Conservation (phyloP, 1,140 invertebrate species). For the Heliothis virescens region DNA sequence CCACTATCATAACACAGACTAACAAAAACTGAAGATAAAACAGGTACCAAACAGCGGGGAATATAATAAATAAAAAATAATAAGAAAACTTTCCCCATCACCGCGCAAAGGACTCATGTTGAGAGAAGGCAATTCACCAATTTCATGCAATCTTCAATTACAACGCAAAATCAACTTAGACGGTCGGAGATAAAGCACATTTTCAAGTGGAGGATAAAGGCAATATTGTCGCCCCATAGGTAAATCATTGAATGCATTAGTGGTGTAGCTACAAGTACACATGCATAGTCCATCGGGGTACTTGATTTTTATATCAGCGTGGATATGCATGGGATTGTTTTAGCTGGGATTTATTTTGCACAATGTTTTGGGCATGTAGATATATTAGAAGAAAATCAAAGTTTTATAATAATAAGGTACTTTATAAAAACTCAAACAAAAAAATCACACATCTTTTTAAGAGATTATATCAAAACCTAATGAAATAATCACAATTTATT, state of each 20-base stretch:
- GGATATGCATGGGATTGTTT: background rate
- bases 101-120: constrained; percentile 64
- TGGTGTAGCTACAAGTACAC: constrained; percentile 32
- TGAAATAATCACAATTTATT: too few species aligned
- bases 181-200: constrained; percentile 35
- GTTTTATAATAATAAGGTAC: too few species aligned
- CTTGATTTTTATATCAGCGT: background rate
- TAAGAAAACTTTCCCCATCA: constrained; percentile 83
- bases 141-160: constrained; percentile 56
- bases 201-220: background rate
- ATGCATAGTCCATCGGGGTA: background rate
- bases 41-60: constrained; percentile 64
- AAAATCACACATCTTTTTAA: too few species aligned
- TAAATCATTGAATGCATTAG: constrained; percentile 77
- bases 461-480: too few species aligned
- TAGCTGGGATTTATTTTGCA: too few species aligned
- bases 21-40: constrained; percentile 32
- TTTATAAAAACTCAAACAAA: too few species aligned
- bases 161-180: constrained; percentile 58
- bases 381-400: too few species aligned
- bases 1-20: constrained; percentile 9
- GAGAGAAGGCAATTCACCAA: constrained; percentile 69
- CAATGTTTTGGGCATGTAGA: too few species aligned
- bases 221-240: constrained; percentile 50
- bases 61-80: constrained; percentile 82